A percentile compares a stretch with the other conserved stretches of the same genome.
These are phyloP conservation scores for Sebastes taczanowskii DNA, from an alignment of 2,797 vertebrate genomes.

Conservation along the genomic window DNA sequence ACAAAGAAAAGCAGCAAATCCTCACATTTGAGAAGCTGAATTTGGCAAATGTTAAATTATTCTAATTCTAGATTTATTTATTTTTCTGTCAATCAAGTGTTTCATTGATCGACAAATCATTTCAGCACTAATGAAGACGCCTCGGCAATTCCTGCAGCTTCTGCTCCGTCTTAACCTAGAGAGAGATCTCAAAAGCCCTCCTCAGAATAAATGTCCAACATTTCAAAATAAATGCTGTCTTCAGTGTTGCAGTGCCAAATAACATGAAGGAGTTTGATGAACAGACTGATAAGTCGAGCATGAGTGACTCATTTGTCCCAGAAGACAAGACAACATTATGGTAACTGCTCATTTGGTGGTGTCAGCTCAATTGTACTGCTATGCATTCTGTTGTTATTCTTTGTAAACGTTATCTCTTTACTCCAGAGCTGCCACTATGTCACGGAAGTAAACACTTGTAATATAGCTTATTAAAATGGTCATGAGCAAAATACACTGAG, in stretches of 20 bases:
- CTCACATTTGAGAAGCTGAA: background rate
- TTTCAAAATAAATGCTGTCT: conserved; percentile 30
- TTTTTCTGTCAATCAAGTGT: background rate
- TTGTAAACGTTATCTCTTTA: conserved; percentile 65
- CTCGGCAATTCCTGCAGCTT: background rate
- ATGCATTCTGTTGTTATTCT: conserved; percentile 60
- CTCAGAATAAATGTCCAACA: background rate
- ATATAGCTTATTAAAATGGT: conserved; percentile 54
- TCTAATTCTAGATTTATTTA: background rate
- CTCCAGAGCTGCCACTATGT: conserved; percentile 53
- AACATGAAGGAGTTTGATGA: conserved; percentile 57
- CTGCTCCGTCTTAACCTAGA: background rate
- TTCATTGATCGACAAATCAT: background rate
- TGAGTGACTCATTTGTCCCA: conserved; percentile 70
- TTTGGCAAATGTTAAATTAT: background rate
- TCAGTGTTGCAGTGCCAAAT: conserved; percentile 20
- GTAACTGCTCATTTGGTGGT: conserved; percentile 53
- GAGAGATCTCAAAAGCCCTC: background rate
- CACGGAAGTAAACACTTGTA: conserved; percentile 52
- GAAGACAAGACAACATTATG: conserved; percentile 47
- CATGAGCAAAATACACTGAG: conserved; percentile 33
- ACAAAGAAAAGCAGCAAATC: background rate
- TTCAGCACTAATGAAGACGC: background rate
- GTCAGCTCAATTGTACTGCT: conserved; percentile 47
- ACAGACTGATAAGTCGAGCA: conserved; percentile 63